phyloP scores from a whole-genome alignment of 2,797 vertebrate species.

The Sebastes dallii region DNA sequence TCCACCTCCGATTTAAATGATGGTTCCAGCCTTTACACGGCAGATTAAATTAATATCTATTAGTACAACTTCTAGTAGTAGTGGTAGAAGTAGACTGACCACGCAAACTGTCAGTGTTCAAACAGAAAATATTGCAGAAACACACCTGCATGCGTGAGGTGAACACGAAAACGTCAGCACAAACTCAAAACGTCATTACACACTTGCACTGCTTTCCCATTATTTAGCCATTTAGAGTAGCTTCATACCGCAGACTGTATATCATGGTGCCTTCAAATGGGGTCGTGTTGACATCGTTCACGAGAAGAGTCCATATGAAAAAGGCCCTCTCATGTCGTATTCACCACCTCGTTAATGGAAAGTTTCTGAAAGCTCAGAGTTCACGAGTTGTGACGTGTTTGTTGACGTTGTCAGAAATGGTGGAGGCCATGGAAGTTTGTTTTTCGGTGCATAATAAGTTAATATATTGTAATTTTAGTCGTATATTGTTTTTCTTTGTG shows the following conservation, averaged over 20 bases:
- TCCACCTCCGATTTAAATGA: constrained; percentile 10
- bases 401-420: no score
- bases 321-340: no score
- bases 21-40: not conserved
- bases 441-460: no score
- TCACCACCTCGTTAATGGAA: no score
- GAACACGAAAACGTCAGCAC: not conserved
- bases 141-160: not conserved
- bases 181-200: not conserved
- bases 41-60: constrained; percentile 4
- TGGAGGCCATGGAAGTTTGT: no score
- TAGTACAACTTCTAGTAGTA: not conserved
- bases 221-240: not conserved
- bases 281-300: no score
- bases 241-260: not conserved
- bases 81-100: not conserved
- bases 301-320: no score
- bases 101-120: not conserved
- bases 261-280: no score
- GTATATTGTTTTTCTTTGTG: no score
- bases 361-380: no score
- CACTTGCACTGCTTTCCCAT: not conserved
- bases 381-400: no score
- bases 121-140: constrained; percentile 10
- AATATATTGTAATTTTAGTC: no score